A percentile compares a stretch with the other conserved stretches of the same genome.
phyloP scores from a whole-genome alignment of 2,888 invertebrate genomes.

The Cheilosia soror region DNA sequence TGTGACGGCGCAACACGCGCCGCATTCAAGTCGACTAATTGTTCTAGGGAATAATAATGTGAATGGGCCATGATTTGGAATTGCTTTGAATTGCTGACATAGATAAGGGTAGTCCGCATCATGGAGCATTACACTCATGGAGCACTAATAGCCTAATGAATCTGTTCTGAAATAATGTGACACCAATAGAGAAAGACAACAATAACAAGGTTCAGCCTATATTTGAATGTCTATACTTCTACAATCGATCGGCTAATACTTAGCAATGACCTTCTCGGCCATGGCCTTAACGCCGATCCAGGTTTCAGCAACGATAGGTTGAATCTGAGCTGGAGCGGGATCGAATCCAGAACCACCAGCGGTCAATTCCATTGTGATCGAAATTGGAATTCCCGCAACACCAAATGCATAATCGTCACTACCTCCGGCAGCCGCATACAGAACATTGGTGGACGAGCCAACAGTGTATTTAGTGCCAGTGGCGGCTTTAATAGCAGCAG shows the following conservation, averaged over 20 bases:
- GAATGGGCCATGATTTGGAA: background rate
- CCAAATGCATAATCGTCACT: constrained; percentile 88
- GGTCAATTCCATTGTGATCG: constrained; percentile 88
- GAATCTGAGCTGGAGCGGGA: constrained; percentile 85
- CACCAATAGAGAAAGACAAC: too few relatives aligned
- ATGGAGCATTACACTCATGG: too few relatives aligned
- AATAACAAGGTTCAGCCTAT: too few relatives aligned
- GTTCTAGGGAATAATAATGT: constrained; percentile 2
- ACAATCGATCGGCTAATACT: constrained; percentile 61
- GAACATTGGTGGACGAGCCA: constrained; percentile 83
- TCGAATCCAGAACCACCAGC: constrained; percentile 86
- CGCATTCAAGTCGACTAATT: constrained; percentile 42
- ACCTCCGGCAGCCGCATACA: constrained; percentile 86
- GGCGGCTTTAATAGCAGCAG: constrained; percentile 80
- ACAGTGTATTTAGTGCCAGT: constrained; percentile 83
- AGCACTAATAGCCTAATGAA: too few relatives aligned
- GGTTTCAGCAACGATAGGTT: constrained; percentile 85
- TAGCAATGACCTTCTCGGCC: constrained; percentile 80
- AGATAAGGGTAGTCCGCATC: too few relatives aligned
- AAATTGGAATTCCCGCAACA: constrained; percentile 85
- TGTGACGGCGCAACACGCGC: constrained; percentile 43
- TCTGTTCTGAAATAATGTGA: too few relatives aligned
- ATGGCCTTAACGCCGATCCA: constrained; percentile 84
- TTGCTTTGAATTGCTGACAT: too few relatives aligned
- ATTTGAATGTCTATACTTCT: too few relatives aligned